Conservation (phyloP, 2,797 vertebrate species). For the Alectoris magna region DNA sequence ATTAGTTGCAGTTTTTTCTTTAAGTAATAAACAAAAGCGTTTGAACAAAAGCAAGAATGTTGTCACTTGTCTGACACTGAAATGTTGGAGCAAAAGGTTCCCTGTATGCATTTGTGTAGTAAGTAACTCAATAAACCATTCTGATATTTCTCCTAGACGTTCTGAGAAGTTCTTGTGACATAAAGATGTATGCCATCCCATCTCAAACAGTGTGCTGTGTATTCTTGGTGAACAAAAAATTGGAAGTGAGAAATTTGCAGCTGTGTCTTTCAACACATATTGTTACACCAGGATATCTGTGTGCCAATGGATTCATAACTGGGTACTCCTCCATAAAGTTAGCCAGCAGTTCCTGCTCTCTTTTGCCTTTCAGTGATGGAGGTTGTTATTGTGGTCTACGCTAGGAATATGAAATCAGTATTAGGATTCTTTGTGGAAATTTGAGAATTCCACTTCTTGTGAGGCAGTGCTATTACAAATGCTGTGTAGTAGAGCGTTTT, state of each 20-base stretch:
- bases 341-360: not conserved
- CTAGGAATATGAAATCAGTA: not conserved
- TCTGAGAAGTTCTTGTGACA: not conserved
- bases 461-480: not conserved
- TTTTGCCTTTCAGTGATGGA: not conserved
- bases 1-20: not conserved
- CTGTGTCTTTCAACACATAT: not conserved
- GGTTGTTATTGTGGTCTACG: not conserved
- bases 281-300: not conserved
- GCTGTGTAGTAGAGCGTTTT: not conserved
- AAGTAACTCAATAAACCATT: not conserved
- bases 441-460: not conserved
- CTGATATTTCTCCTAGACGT: fast-evolving
- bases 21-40: not conserved
- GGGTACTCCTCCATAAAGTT: not conserved
- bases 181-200: not conserved
- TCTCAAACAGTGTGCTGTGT: not conserved
- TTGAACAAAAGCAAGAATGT: not conserved
- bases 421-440: not conserved
- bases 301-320: not conserved
- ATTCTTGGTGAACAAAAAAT: not conserved
- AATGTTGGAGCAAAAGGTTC: not conserved
- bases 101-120: fast-evolving
- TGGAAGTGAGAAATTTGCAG: not conserved
- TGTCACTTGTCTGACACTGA: not conserved